These are phyloP conservation scores for Limnothrissa miodon DNA, from an alignment of 2,113 vertebrate genomes.

Conservation along the genomic window DNA sequence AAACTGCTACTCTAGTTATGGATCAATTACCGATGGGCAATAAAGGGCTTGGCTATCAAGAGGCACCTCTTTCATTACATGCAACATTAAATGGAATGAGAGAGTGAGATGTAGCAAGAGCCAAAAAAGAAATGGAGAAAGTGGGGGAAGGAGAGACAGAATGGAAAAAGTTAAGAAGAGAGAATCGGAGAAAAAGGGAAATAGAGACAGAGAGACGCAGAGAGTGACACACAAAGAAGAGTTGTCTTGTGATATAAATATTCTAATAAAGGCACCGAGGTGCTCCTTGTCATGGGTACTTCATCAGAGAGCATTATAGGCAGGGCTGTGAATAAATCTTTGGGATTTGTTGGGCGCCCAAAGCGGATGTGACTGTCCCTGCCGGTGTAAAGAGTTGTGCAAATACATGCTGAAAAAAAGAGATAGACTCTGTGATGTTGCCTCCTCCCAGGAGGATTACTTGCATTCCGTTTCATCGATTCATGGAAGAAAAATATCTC, in stretches of 20 bases:
- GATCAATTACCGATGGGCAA: constrained; percentile 40
- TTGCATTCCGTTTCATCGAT: constrained; percentile 6
- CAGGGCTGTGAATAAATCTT: constrained; percentile 22
- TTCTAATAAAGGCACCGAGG: constrained; percentile 19
- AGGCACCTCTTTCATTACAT: constrained; percentile 34
- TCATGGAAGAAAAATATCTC: not conserved
- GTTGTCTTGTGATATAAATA: constrained; percentile 27
- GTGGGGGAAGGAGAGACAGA: not conserved
- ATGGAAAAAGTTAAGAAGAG: not conserved
- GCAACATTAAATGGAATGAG: constrained; percentile 45
- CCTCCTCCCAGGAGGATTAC: not conserved
- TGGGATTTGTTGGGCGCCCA: constrained; percentile 9
- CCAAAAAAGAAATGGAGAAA: not conserved
- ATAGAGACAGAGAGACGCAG: not conserved
- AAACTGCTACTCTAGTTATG: constrained; percentile 36
- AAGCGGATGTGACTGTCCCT: not conserved
- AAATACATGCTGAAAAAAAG: not conserved
- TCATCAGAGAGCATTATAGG: constrained; percentile 30
- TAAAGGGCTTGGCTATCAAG: constrained; percentile 28
- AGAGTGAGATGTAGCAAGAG: not conserved
- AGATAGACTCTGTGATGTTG: not conserved
- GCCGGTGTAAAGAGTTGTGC: not conserved
- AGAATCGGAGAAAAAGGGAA: not conserved
- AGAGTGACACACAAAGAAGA: not conserved
- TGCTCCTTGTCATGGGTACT: constrained; percentile 21